These are phyloP conservation scores for Apodemus agrarius DNA, from an alignment of 2,797 vertebrate species.

Conservation along the genomic window DNA sequence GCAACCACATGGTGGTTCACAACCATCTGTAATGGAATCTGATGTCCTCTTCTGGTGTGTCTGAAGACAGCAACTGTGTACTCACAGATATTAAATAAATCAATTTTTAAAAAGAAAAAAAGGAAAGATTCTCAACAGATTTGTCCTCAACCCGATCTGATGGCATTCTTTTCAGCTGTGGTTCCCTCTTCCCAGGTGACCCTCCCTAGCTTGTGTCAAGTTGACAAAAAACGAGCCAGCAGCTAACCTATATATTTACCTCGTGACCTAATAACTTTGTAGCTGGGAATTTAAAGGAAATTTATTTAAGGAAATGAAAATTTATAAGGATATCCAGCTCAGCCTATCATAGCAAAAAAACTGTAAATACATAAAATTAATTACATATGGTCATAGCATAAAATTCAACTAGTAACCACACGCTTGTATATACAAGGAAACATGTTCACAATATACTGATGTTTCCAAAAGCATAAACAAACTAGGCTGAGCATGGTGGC, in stretches of 20 bases:
- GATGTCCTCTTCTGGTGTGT: too few relatives aligned
- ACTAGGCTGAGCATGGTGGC: background rate
- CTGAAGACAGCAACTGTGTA: too few relatives aligned
- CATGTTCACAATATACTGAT: background rate
- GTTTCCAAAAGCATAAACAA: background rate
- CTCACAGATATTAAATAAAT: too few relatives aligned
- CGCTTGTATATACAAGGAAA: background rate
- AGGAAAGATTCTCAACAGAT: background rate
- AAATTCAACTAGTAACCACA: background rate
- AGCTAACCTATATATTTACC: background rate
- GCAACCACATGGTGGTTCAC: too few relatives aligned
- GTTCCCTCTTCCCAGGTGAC: background rate
- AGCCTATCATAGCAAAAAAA: background rate
- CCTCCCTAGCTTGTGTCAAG: background rate
- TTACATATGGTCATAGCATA: background rate
- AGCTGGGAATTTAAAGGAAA: constrained; percentile 7
- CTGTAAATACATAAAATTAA: background rate
- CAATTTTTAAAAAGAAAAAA: too few relatives aligned
- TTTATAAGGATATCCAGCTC: background rate
- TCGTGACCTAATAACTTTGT: background rate
- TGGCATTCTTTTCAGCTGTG: background rate
- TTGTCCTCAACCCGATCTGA: background rate
- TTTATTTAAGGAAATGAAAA: constrained; percentile 27
- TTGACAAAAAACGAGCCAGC: background rate
- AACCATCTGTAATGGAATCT: too few relatives aligned